Evolutionary conservation across 1,140 invertebrate species (phyloP).

Genomic region (Meteorus sp.): DNA sequence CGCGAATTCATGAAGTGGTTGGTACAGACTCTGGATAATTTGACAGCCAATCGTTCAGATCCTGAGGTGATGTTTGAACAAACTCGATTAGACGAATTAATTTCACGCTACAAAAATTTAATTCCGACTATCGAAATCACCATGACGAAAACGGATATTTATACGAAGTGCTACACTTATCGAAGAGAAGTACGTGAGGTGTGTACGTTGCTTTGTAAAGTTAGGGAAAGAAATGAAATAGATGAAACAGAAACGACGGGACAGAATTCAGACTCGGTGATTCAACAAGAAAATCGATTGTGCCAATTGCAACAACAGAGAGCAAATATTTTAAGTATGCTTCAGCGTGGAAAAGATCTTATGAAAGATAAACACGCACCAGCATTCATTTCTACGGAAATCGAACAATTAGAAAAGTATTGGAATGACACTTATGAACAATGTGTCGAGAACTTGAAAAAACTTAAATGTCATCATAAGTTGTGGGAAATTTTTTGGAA

Average conservation of each 20-base stretch:
- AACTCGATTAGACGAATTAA: constrained; percentile 77
- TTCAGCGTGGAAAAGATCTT: constrained; percentile 88
- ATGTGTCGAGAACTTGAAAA: constrained; percentile 80
- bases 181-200: constrained; percentile 85
- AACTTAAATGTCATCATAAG: constrained; percentile 80
- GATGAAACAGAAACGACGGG: constrained; percentile 72
- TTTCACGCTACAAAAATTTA: constrained; percentile 85
- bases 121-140: constrained; percentile 91
- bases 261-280: constrained; percentile 72
- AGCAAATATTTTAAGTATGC: constrained; percentile 83
- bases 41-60: constrained; percentile 80
- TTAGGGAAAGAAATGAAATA: constrained; percentile 71
- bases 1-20: constrained; percentile 94
- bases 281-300: constrained; percentile 78
- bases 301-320: constrained; percentile 84
- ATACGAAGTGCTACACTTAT: constrained; percentile 91
- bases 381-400: constrained; percentile 80
- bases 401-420: constrained; percentile 78
- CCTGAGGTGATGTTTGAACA: constrained; percentile 78
- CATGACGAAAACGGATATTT: constrained; percentile 87
- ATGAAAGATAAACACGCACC: constrained; percentile 83
- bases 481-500: constrained; percentile 85
- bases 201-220: constrained; percentile 72
- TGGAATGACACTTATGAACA: constrained; percentile 88
- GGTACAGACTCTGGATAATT: constrained; percentile 83